Percentiles rank a stretch among this genome's conserved stretches.
These are phyloP conservation scores for Coregonus ussuriensis DNA, from an alignment of 2,797 vertebrate genomes.

Conservation along the genomic window DNA sequence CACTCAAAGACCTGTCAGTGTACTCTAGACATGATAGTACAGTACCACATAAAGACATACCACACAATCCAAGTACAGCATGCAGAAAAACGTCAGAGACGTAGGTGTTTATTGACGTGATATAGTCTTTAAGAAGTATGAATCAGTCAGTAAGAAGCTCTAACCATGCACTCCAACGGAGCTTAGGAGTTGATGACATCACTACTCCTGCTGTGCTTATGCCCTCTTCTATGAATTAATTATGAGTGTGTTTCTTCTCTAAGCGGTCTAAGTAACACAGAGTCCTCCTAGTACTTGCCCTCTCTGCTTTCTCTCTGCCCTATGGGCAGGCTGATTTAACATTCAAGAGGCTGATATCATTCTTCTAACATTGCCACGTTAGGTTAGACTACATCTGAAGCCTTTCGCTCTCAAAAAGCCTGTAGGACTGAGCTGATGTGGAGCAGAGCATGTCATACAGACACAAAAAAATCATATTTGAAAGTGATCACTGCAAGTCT, in stretches of 20 bases:
- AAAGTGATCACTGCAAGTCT: too few species aligned
- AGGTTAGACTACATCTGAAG: too few species aligned
- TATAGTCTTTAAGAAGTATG: not conserved
- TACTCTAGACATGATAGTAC: too few species aligned
- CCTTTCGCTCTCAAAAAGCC: too few species aligned
- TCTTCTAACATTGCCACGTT: not conserved
- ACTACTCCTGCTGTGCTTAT: not conserved
- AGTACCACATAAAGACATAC: too few species aligned
- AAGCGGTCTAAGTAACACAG: not conserved
- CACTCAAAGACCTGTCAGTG: too few species aligned
- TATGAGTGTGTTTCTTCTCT: constrained; percentile 1
- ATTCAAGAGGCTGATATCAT: not conserved
- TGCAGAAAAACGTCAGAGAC: too few species aligned
- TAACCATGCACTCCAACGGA: not conserved
- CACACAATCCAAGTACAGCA: too few species aligned
- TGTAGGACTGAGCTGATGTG: too few species aligned
- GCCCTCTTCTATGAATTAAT: not conserved
- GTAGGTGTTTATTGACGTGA: too few species aligned
- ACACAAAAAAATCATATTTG: too few species aligned
- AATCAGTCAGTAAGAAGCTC: not conserved
- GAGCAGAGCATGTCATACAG: too few species aligned
- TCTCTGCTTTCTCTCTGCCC: not conserved
- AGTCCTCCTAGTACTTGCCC: not conserved
- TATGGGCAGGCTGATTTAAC: not conserved
- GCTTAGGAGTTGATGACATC: not conserved